phyloP scores from a whole-genome alignment of 2,888 invertebrate genomes.

The Zele albiditarsus region DNA sequence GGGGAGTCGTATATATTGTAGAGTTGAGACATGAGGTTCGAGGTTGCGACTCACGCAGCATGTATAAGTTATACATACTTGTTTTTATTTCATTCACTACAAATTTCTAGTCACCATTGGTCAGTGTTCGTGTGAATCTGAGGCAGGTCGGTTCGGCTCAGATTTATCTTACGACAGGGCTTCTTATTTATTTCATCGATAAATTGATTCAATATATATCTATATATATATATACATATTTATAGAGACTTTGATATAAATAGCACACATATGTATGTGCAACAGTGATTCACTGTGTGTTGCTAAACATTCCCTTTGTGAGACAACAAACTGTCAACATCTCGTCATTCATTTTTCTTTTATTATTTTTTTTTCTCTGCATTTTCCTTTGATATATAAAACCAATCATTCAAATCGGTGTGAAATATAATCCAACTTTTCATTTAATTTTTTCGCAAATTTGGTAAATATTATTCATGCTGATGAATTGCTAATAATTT shows the following conservation, averaged over 20 bases:
- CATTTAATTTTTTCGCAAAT: neutral
- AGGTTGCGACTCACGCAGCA: slow-evolving; percentile 10
- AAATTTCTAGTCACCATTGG: neutral
- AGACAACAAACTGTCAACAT: neutral
- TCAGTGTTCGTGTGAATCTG: slow-evolving; percentile 33
- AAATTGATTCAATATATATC: neutral
- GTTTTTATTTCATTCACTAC: neutral
- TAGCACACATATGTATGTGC: neutral
- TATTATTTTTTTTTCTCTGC: too few species aligned
- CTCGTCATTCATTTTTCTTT: neutral
- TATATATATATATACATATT: neutral
- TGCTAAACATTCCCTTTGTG: neutral
- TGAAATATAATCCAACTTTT: neutral
- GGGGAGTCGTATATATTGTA: neutral
- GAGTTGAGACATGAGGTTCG: neutral
- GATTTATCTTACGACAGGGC: neutral
- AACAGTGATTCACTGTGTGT: neutral
- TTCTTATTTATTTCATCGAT: neutral
- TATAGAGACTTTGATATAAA: neutral
- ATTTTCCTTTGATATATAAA: neutral
- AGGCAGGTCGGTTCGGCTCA: neutral
- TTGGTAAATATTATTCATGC: neutral
- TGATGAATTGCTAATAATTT: neutral
- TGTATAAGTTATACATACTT: neutral
- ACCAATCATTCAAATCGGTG: neutral